Base-by-base conservation (phyloP, 2,888 invertebrate genomes). In the Mycalesis mineus region DNA sequence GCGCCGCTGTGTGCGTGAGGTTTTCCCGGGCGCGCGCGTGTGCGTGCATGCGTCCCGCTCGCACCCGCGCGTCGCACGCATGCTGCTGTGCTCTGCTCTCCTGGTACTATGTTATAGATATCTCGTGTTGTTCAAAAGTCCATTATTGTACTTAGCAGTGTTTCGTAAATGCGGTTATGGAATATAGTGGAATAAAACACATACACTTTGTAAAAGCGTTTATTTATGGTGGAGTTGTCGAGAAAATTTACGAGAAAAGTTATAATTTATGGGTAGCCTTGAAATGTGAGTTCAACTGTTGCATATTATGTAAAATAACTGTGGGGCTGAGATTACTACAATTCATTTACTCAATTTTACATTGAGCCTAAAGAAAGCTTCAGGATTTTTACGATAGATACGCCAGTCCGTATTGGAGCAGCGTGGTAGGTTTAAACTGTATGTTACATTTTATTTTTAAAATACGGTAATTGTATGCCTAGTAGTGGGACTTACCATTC, bases 111-210 rank as follows among this genome's bases (percentile, higher is more conserved):
- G 51, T 55, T 59, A 67, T 77, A 74, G 61, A 61, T 61, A 59
- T 60, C 53, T 60, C 68, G 68, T 68, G 69, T 71, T 75, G 75
- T 75, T 74, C 72, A 71, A 69, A 73, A 77, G 78, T 79, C 80
- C 76, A 84, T 84, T 83, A 84, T 78, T 75, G 75, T 79, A 75
- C 73, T 80, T 77, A 78, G 73, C 71, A 67, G 70, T 72, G 74
- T 75, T 76, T 74, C 72, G 76, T 76, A 75, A 74, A 74, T 72
- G 74, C 72, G 65, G 70, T 68, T 71, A 63, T 66, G 60, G 58
- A 61, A 57, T 55, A 58, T 60, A 61, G 58, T 62, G 45, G 55
- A 33, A 28, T 48, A n/a, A 33, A 39, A 17, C 37, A 14, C 28
- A 29, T 29, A 31, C 33, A 11, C 11, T 14, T 33, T 33, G 33